Evolutionary conservation across 2,797 vertebrate genomes (phyloP).

Genomic region (Agapornis canus): DNA sequence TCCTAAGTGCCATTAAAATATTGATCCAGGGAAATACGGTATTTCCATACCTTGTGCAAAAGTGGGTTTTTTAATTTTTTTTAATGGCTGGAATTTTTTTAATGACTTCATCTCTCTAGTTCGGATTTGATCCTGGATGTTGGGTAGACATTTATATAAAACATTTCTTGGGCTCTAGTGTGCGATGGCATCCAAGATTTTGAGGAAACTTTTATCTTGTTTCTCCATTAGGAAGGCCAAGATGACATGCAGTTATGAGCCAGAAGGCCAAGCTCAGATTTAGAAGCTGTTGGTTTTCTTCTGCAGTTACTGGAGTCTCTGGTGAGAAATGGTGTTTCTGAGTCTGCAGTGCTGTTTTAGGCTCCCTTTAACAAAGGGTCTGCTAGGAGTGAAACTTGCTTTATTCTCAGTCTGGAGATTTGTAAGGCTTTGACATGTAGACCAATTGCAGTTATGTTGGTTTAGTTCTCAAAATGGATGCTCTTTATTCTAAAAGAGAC

Average conservation of each 20-base stretch:
- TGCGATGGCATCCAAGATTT: background rate
- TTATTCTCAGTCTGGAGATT: background rate
- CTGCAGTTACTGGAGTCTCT: background rate
- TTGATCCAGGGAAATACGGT: accelerated
- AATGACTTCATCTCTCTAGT: background rate
- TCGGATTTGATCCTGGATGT: background rate
- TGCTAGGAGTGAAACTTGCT: background rate
- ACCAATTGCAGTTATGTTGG: background rate
- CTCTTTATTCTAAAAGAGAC: constrained; percentile 6
- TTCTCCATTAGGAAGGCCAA: background rate
- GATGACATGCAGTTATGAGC: background rate
- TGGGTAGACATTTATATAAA: background rate
- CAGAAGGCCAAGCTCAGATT: background rate
- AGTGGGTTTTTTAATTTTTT: background rate
- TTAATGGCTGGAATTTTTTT: background rate
- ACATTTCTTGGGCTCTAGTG: background rate
- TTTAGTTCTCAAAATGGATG: background rate
- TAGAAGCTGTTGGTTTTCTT: background rate
- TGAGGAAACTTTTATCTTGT: background rate
- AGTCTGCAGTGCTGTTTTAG: background rate
- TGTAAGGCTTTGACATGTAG: background rate
- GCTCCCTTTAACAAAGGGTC: background rate
- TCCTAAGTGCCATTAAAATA: background rate
- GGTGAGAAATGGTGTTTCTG: background rate
- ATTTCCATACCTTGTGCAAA: background rate